These are phyloP conservation scores for Galerucella pusilla DNA, from an alignment of 2,888 invertebrate genomes.

Conservation along the genomic window DNA sequence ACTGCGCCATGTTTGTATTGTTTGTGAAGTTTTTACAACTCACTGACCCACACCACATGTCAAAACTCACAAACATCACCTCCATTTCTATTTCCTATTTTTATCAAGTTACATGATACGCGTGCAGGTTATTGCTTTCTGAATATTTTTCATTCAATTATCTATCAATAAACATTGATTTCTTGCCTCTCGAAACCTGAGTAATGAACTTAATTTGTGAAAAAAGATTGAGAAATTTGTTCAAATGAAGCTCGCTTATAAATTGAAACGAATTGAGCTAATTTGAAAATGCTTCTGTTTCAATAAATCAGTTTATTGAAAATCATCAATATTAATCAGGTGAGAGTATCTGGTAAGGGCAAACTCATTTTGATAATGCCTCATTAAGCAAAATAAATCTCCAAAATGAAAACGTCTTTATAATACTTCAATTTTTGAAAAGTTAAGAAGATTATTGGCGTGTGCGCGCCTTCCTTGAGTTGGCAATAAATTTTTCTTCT, in stretches of 20 bases:
- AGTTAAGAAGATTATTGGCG: conserved; percentile 38
- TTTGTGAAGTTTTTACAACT: too few species aligned
- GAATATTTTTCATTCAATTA: too few species aligned
- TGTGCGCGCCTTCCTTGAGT: conserved; percentile 34
- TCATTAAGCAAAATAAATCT: conserved; percentile 50
- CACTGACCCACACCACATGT: too few species aligned
- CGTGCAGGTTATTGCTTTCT: too few species aligned
- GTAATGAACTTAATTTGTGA: too few species aligned
- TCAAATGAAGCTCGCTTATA: neutral
- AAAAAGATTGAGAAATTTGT: neutral
- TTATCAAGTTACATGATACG: too few species aligned
- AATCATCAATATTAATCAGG: conserved; percentile 42
- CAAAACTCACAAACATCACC: too few species aligned
- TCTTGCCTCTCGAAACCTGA: too few species aligned
- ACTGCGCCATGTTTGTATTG: too few species aligned
- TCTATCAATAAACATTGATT: too few species aligned
- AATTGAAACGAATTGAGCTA: conserved; percentile 14
- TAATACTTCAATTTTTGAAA: conserved; percentile 45
- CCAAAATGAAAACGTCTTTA: conserved; percentile 50
- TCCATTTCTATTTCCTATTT: too few species aligned
- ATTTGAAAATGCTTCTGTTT: conserved; percentile 27
- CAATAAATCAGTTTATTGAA: conserved; percentile 38
- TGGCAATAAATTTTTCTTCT: conserved; percentile 36
- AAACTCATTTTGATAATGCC: conserved; percentile 49
- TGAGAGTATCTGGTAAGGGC: conserved; percentile 36